Percentiles rank a stretch among this genome's conserved stretches.
Conservation (phyloP, 2,888 invertebrate species). For the Lottia scabra region DNA sequence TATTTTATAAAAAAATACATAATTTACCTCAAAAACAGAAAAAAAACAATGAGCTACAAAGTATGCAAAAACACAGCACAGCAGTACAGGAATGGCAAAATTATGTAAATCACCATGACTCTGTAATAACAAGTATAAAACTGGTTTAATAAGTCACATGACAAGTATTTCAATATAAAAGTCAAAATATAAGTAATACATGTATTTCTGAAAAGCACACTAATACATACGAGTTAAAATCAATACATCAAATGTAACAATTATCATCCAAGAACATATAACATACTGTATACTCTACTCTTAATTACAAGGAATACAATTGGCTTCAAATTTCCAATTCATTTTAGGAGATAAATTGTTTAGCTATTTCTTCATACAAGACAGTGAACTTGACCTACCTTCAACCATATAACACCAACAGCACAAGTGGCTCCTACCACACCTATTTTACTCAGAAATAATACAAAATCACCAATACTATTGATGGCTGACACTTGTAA, state of each 20-base stretch:
- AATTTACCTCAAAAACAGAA: slow-evolving; percentile 88
- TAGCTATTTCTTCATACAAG: too few species aligned
- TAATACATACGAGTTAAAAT: too few species aligned
- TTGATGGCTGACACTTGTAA: slow-evolving; percentile 92
- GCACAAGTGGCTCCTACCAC: slow-evolving; percentile 87
- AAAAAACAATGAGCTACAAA: slow-evolving; percentile 94
- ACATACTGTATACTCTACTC: too few species aligned
- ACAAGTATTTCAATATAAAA: too few species aligned
- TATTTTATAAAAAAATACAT: too few species aligned
- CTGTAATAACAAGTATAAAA: slow-evolving; percentile 43
- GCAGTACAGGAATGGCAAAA: slow-evolving; percentile 79
- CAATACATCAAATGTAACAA: too few species aligned
- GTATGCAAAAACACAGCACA: slow-evolving; percentile 85
- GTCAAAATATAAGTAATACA: too few species aligned
- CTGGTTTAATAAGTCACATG: too few species aligned
- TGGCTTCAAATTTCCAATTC: too few species aligned
- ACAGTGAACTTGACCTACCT: slow-evolving; percentile 45
- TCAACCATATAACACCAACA: slow-evolving; percentile 77
- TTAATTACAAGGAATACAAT: too few species aligned
- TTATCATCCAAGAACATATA: too few species aligned
- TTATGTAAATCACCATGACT: slow-evolving; percentile 58
- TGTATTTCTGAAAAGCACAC: background rate
- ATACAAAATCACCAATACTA: slow-evolving; percentile 90
- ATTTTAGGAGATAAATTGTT: too few species aligned
- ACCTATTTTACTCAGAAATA: slow-evolving; percentile 85